These are phyloP conservation scores for Spatula versicolor DNA, from an alignment of 2,797 vertebrate genomes.

Conservation along the genomic window DNA sequence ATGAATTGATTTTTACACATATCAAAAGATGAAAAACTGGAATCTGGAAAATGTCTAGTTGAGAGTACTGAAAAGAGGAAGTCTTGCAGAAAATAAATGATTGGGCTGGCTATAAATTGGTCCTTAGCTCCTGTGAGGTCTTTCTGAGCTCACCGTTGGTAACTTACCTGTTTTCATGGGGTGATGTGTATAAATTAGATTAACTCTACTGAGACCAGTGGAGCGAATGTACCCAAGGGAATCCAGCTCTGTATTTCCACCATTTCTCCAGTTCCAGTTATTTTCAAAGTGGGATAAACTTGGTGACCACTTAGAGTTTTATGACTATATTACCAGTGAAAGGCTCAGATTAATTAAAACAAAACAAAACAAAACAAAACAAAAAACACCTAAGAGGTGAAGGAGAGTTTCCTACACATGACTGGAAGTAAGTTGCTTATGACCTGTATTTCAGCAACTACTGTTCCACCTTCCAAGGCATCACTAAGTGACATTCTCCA, in stretches of 20 bases:
- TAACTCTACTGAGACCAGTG: neutral
- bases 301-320: neutral
- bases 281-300: neutral
- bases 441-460: neutral
- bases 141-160: neutral
- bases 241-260: neutral
- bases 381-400: neutral
- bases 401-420: neutral
- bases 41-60: neutral
- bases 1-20: neutral
- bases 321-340: neutral
- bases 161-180: neutral
- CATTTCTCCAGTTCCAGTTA: neutral
- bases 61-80: neutral
- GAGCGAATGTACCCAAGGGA: neutral
- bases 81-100: constrained; percentile 5
- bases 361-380: neutral
- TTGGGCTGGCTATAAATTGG: neutral
- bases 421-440: neutral
- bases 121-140: neutral
- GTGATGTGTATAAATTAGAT: constrained; percentile 18
- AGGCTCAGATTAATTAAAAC: neutral
- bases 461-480: neutral
- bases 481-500: accelerated
- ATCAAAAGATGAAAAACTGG: constrained; percentile 6